phyloP scores from a whole-genome alignment of 2,888 invertebrate genomes.

The Ichneumoninae sp. region DNA sequence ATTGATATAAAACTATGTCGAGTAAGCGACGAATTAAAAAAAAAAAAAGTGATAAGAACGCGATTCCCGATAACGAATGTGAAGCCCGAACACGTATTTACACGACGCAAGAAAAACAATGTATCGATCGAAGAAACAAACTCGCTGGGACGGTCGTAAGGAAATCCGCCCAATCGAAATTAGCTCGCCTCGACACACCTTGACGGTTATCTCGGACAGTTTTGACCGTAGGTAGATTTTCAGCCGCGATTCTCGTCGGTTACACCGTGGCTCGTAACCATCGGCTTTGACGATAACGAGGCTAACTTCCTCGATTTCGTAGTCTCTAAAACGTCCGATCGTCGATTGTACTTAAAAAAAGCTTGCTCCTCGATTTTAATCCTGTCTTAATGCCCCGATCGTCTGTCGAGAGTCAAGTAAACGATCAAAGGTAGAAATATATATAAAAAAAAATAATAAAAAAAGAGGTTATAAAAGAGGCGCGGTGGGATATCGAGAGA shows the following conservation, averaged over 20 bases:
- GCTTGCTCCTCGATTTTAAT: too few relatives aligned
- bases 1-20: neutral
- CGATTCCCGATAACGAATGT: conserved; percentile 8
- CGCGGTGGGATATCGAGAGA: conserved; percentile 7
- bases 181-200: conserved; percentile 63
- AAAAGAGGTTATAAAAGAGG: conserved; percentile 17
- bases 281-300: neutral
- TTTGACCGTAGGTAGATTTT: neutral
- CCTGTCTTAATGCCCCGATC: neutral
- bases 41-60: neutral
- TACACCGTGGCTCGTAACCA: neutral
- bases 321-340: neutral
- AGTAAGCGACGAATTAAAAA: neutral
- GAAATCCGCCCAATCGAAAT: conserved; percentile 54
- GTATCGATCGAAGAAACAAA: conserved; percentile 24
- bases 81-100: neutral
- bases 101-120: conserved; percentile 14
- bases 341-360: too few relatives aligned
- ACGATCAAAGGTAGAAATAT: neutral
- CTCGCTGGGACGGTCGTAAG: neutral
- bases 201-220: conserved; percentile 39
- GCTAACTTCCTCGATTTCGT: neutral
- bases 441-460: neutral
- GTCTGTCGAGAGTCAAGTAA: neutral
- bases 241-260: neutral